Evolutionary conservation across 2,888 invertebrate species (phyloP).

Genomic region (Sclerodermus sp.): DNA sequence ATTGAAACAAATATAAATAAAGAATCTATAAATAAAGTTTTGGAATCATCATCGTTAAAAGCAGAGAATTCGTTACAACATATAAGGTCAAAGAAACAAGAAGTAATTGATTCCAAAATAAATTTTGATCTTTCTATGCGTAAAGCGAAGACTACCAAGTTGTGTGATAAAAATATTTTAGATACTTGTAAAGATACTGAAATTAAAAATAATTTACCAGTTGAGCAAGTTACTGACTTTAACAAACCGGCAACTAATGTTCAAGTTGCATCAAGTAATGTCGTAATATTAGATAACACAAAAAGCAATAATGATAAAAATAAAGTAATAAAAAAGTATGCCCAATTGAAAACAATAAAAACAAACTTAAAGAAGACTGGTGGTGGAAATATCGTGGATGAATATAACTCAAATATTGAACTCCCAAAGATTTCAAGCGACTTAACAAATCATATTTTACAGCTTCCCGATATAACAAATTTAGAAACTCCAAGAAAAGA

Average conservation of each 20-base stretch:
- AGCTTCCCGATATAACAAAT: conserved; percentile 32
- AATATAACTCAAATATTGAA: conserved; percentile 8
- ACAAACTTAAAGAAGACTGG: conserved; percentile 34
- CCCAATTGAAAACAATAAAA: conserved; percentile 39
- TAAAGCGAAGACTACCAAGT: too few relatives aligned
- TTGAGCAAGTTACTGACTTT: too few relatives aligned
- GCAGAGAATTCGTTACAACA: conserved; percentile 1
- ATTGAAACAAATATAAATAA: too few relatives aligned
- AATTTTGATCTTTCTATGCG: too few relatives aligned
- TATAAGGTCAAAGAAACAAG: conserved; percentile 2
- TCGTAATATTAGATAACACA: too few relatives aligned
- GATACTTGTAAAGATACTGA: too few relatives aligned
- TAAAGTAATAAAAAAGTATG: conserved; percentile 43
- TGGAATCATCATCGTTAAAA: too few relatives aligned
- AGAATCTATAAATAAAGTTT: too few relatives aligned
- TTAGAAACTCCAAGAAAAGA: conserved; percentile 50
- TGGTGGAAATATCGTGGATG: conserved; percentile 3
- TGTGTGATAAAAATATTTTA: too few relatives aligned
- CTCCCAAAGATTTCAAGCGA: conserved; percentile 24
- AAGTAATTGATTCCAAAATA: not conserved
- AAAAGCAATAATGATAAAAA: conserved; percentile 15
- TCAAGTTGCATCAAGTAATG: too few relatives aligned
- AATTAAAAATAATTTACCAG: too few relatives aligned
- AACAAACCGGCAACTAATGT: too few relatives aligned
- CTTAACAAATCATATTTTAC: conserved; percentile 19